These are phyloP conservation scores for Himantopus leucocephalus DNA, from an alignment of 2,113 vertebrate species.

Conservation along the genomic window DNA sequence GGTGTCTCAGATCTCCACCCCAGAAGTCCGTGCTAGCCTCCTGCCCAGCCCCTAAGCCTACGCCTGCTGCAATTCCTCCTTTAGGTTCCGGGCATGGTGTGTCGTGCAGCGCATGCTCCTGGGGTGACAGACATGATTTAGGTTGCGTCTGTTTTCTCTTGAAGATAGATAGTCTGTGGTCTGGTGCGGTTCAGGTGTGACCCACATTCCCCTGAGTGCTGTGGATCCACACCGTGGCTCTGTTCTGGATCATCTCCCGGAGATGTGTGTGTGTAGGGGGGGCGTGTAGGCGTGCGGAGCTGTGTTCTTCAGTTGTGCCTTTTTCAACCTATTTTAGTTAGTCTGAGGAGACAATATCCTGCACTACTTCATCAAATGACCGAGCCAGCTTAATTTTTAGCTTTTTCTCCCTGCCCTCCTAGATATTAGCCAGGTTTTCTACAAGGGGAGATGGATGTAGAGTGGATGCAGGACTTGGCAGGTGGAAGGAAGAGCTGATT, in stretches of 20 bases:
- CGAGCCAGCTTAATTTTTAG: background rate
- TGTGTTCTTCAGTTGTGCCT: background rate
- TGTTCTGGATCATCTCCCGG: background rate
- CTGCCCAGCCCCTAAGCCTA: background rate
- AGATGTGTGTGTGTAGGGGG: background rate
- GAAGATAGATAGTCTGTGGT: background rate
- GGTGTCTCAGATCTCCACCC: background rate
- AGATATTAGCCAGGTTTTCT: background rate
- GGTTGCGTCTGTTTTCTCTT: background rate
- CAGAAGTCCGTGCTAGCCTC: background rate
- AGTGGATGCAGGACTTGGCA: background rate
- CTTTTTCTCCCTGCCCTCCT: background rate
- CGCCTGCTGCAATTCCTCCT: background rate
- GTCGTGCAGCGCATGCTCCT: fast-evolving
- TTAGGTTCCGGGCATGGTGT: background rate
- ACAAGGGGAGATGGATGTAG: background rate
- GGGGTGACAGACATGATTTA: background rate
- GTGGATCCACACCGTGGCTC: background rate
- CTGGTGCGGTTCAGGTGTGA: background rate
- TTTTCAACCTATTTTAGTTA: background rate
- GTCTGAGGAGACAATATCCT: background rate
- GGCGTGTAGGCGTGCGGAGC: background rate
- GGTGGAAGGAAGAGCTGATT: background rate
- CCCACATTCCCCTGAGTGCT: background rate
- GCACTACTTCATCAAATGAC: background rate